These are phyloP conservation scores for Oenanthe melanoleuca DNA, from an alignment of 2,113 vertebrate genomes.

Conservation along the genomic window DNA sequence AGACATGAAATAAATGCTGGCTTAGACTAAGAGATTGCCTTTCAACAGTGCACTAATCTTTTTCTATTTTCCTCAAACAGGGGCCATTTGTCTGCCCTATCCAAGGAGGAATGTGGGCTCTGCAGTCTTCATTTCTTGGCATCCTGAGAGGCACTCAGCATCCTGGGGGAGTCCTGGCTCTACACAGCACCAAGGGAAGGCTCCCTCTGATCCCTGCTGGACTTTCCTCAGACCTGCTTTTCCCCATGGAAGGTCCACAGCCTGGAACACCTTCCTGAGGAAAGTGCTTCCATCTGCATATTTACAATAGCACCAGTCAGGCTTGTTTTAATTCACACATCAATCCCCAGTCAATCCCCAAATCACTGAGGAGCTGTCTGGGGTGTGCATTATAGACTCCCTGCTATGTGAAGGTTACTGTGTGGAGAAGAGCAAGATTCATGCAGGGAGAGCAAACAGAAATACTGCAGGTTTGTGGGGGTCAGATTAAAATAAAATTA, in stretches of 20 bases:
- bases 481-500: background rate
- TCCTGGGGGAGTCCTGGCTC: background rate
- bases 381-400: fast-evolving
- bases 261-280: background rate
- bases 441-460: background rate
- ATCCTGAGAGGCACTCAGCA: background rate
- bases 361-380: background rate
- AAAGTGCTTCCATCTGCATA: background rate
- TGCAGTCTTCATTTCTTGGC: background rate
- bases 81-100: background rate
- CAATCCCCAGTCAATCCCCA: background rate
- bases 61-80: background rate
- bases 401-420: background rate
- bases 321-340: background rate
- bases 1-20: background rate
- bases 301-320: background rate
- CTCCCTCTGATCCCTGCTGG: background rate
- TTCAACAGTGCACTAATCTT: background rate
- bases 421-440: background rate
- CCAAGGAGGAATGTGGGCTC: background rate
- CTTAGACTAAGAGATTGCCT: background rate
- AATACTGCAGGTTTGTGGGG: background rate
- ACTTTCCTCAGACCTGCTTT: background rate
- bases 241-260: background rate
- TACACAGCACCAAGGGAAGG: background rate